Conservation (phyloP, 2,113 vertebrate species). For the Menidia beryllina region DNA sequence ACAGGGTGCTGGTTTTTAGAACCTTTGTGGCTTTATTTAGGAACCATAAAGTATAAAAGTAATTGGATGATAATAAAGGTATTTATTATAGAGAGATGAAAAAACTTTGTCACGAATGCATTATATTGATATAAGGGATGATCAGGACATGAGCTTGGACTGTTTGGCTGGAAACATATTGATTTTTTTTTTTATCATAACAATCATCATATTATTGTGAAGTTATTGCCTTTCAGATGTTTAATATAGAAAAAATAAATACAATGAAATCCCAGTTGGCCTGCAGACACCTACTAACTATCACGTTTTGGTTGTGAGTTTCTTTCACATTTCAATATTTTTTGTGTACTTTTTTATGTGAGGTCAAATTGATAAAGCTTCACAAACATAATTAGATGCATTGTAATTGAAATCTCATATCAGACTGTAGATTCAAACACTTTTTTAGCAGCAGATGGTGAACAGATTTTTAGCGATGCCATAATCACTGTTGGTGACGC, state of each 20-base stretch:
- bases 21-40: conserved; percentile 20
- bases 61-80: neutral
- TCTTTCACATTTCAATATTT: no score
- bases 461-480: conserved; percentile 1
- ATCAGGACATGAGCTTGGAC: neutral
- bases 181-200: neutral
- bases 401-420: neutral
- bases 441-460: conserved; percentile 13
- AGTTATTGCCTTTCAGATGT: no score
- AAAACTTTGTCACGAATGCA: no score
- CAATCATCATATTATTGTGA: no score
- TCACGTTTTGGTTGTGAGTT: no score
- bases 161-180: neutral
- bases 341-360: no score
- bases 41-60: neutral
- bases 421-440: neutral
- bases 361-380: no score
- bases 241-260: no score
- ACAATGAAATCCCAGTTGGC: no score
- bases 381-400: no score
- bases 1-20: conserved; percentile 39
- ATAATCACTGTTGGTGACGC: conserved; percentile 7
- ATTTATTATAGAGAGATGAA: no score
- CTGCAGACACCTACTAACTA: no score
- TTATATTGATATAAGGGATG: neutral